Percentiles rank a stretch among this genome's conserved stretches.
phyloP scores from a whole-genome alignment of 2,888 invertebrate genomes.

The Strigamia transsilvanica region DNA sequence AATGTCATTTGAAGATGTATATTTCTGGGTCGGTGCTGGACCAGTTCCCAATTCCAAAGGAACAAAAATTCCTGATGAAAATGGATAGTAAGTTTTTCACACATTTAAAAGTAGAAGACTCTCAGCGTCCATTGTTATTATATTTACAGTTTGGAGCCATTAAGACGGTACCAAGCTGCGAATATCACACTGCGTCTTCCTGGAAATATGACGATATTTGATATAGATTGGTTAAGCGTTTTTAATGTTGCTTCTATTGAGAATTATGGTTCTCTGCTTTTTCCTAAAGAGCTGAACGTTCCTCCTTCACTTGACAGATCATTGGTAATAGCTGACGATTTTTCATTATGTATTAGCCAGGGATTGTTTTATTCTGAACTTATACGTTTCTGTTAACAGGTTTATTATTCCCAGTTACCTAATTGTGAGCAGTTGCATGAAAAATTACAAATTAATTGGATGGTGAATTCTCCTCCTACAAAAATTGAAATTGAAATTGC shows the following conservation, averaged over 20 bases:
- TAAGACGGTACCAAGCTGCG: slow-evolving; percentile 76
- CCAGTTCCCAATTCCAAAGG: slow-evolving; percentile 86
- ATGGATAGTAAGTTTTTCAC: slow-evolving; percentile 82
- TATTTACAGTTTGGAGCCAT: slow-evolving; percentile 75
- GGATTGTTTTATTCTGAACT: too few relatives aligned
- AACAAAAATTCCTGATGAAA: slow-evolving; percentile 84
- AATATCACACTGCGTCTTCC: slow-evolving; percentile 79
- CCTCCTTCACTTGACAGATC: slow-evolving; percentile 80
- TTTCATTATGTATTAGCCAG: too few relatives aligned
- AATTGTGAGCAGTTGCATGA: slow-evolving; percentile 87
- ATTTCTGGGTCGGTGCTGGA: slow-evolving; percentile 89
- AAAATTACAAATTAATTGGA: slow-evolving; percentile 85
- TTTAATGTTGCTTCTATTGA: slow-evolving; percentile 76
- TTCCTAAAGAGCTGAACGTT: slow-evolving; percentile 83
- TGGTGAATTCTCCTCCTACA: slow-evolving; percentile 78
- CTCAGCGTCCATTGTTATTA: not conserved
- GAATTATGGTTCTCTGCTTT: slow-evolving; percentile 77
- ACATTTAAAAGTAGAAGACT: not conserved
- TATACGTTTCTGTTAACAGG: not conserved
- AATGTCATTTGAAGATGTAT: slow-evolving; percentile 64
- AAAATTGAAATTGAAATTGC: slow-evolving; percentile 84
- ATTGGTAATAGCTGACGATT: slow-evolving; percentile 60
- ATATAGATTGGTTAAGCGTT: slow-evolving; percentile 84
- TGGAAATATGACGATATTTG: slow-evolving; percentile 81
- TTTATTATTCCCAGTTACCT: slow-evolving; percentile 68